Evolutionary conservation across 1,140 invertebrate species (phyloP).

Genomic region (Eupeodes corollae): DNA sequence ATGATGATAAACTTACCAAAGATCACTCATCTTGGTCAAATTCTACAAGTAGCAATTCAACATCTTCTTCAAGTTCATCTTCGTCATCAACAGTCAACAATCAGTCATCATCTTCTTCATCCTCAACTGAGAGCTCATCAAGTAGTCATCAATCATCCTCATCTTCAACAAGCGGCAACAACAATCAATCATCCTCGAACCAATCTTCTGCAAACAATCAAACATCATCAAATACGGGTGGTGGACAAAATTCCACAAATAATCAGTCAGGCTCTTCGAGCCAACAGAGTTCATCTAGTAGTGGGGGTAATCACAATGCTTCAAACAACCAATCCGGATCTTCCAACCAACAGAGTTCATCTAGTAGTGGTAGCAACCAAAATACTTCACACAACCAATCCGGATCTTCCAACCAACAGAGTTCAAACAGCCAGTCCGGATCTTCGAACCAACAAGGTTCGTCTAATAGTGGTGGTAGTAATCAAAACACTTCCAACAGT

Average conservation of each 20-base stretch:
- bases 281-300: not conserved
- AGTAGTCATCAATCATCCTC: slow-evolving; percentile 10
- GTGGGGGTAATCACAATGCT: not conserved
- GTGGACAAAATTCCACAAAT: slow-evolving; percentile 1
- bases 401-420: not conserved
- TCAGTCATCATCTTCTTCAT: slow-evolving; percentile 26
- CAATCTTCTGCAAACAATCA: slow-evolving; percentile 4
- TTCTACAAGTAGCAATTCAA: slow-evolving; percentile 30
- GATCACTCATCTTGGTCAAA: slow-evolving; percentile 36
- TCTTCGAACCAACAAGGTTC: not conserved
- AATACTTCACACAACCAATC: not conserved
- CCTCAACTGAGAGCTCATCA: slow-evolving; percentile 11
- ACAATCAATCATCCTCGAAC: slow-evolving; percentile 4
- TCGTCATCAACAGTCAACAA: slow-evolving; percentile 22
- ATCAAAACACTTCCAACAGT: too few species aligned
- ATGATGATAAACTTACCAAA: slow-evolving; percentile 19
- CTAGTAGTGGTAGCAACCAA: not conserved
- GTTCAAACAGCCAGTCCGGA: slow-evolving; percentile 1
- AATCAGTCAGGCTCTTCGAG: slow-evolving; percentile 5
- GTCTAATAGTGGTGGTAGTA: too few species aligned
- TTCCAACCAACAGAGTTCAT: not conserved
- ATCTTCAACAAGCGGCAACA: slow-evolving; percentile 6
- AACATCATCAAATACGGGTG: slow-evolving; percentile 1
- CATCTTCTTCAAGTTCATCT: slow-evolving; percentile 37
- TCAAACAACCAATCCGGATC: not conserved